Evolutionary conservation across 2,888 invertebrate species (phyloP).

Genomic region (Campoplex nolae): DNA sequence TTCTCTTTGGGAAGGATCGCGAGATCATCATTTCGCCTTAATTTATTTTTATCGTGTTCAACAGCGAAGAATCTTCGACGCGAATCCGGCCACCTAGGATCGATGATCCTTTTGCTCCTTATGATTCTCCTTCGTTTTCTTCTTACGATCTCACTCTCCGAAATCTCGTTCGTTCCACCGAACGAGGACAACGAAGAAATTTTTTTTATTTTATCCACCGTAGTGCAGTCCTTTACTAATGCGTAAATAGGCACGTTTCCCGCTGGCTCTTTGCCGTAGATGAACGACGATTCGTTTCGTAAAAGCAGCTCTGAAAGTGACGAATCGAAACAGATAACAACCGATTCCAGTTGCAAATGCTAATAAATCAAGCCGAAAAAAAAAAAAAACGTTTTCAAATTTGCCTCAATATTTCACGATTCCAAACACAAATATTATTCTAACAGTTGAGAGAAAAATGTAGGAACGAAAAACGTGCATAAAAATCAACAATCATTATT

Average conservation of each 20-base stretch:
- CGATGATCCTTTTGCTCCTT: conserved; percentile 52
- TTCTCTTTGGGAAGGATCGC: conserved; percentile 34
- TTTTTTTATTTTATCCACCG: conserved; percentile 32
- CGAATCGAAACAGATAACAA: neutral
- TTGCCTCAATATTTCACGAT: neutral
- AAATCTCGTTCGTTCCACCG: conserved; percentile 47
- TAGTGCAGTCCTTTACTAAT: conserved; percentile 85
- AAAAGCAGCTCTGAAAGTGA: conserved; percentile 82
- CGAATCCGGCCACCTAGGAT: conserved; percentile 16
- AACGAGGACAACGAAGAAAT: conserved; percentile 38
- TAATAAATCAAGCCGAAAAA: no score
- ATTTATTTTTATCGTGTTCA: neutral
- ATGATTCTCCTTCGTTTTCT: conserved; percentile 13
- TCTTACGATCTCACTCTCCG: conserved; percentile 11
- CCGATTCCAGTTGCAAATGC: neutral
- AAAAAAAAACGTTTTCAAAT: neutral
- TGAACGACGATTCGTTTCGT: conserved; percentile 86
- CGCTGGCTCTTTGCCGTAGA: conserved; percentile 87
- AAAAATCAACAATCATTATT: no score
- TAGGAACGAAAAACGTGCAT: no score
- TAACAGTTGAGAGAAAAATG: no score
- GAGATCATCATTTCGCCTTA: conserved; percentile 5
- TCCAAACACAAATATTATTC: no score
- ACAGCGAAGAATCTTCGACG: neutral
- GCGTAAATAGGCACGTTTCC: conserved; percentile 87